phyloP scores from a whole-genome alignment of 2,797 vertebrate genomes.

The Malacoctenus gilli region DNA sequence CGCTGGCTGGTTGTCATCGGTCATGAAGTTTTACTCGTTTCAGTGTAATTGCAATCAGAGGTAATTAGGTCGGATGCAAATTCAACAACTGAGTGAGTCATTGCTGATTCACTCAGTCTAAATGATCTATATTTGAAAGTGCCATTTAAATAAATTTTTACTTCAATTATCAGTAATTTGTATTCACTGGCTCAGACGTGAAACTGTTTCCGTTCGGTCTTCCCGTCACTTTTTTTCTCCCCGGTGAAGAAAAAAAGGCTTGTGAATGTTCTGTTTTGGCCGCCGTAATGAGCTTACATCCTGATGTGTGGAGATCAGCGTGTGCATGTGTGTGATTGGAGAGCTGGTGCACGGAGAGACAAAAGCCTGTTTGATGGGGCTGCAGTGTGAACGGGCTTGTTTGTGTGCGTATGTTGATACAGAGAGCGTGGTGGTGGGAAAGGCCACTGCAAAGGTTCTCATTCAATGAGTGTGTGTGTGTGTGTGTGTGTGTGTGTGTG shows the following conservation, averaged over 20 bases:
- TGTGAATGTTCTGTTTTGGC: slow-evolving; percentile 44
- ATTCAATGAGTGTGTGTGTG: slow-evolving; percentile 50
- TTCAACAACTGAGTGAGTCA: slow-evolving; percentile 9
- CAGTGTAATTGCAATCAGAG: slow-evolving; percentile 11
- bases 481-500: slow-evolving; percentile 43
- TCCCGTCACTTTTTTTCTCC: slow-evolving; percentile 19
- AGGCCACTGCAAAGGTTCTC: slow-evolving; percentile 77
- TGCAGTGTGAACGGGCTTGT: slow-evolving; percentile 61
- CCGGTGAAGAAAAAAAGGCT: slow-evolving; percentile 24
- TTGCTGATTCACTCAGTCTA: slow-evolving; percentile 6
- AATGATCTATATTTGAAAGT: slow-evolving; percentile 23
- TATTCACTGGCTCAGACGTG: slow-evolving; percentile 11
- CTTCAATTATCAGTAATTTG: background rate
- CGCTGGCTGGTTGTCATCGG: slow-evolving; percentile 8
- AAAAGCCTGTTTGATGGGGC: slow-evolving; percentile 69
- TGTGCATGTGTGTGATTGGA: slow-evolving; percentile 20
- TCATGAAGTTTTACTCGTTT: background rate
- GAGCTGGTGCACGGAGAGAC: slow-evolving; percentile 45
- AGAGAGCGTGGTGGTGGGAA: slow-evolving; percentile 75
- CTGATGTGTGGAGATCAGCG: slow-evolving; percentile 50
- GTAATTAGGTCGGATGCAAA: slow-evolving; percentile 26
- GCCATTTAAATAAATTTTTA: slow-evolving; percentile 38
- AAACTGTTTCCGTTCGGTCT: background rate
- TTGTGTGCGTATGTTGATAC: slow-evolving; percentile 68
- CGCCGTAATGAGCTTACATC: slow-evolving; percentile 50